Base-by-base conservation (phyloP, 2,797 vertebrate species). In the Novumbra hubbsi region DNA sequence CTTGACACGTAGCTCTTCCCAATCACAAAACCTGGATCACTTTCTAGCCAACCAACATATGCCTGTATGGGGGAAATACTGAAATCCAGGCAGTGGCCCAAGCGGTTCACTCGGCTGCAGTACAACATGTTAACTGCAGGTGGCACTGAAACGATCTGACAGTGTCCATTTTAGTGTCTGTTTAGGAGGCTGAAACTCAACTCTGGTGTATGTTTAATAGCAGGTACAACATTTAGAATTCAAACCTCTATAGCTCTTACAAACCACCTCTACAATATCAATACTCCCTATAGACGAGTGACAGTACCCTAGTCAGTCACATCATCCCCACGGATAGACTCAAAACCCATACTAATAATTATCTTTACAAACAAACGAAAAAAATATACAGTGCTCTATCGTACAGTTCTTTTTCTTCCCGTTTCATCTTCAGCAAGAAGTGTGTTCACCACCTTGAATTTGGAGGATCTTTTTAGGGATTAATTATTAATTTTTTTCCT, bases 361-460 rank as follows among this genome's bases (percentile, higher is more conserved):
- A 45, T 49, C 24, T 67, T 69, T 76, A 74, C 11, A 80, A 76
- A 77, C 60, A 68, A 76, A 75, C n/a, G n/a, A 79, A 62, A 73
- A 80, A 81, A 70, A 86, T 67, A 48, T 64, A 34, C 30, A 38
- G 41, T 57, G 28, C 57, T 70, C 71, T 79, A 64, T 78, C 62
- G 55, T 80, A 75, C 73, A 80, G 78, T 78, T 77, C 73, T 69
- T 73, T 74, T 80, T 76, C 68, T 78, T 70, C 12, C 65, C 63
- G 41, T 74, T 70, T 75, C 78, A 73, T 80, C 17, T 66, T 81
- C 62, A 78, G 81, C 76, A 84, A 86, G 76, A 60, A 83, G 78
- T 78, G 80, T 78, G 83, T 83, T 73, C 74, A 83, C 82, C 79
- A 77, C 78, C 73, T 83, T 80, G 57, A 79, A 79, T 83, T 81